Conservation (phyloP, 2,888 invertebrate genomes). For the Leptopilina syphax region DNA sequence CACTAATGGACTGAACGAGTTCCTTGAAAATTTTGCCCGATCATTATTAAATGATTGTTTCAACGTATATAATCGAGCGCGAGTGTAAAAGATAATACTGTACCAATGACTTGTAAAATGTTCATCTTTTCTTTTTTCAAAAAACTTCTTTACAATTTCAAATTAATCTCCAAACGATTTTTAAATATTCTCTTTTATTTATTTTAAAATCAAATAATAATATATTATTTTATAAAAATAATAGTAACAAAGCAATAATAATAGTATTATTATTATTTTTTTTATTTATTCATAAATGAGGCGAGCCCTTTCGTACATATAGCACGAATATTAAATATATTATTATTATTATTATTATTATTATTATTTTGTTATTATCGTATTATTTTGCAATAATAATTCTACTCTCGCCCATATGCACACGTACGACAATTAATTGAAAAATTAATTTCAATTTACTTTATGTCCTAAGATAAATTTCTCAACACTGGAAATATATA, state of each 20-base stretch:
- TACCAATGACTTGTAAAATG: slow-evolving; percentile 62
- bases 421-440: neutral
- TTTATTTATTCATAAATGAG: too few species aligned
- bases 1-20: slow-evolving; percentile 67
- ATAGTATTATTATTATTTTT: too few species aligned
- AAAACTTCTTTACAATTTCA: slow-evolving; percentile 37
- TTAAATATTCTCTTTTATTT: neutral
- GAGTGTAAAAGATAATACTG: slow-evolving; percentile 61
- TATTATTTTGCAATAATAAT: too few species aligned
- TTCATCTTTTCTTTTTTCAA: slow-evolving; percentile 33
- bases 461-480: neutral
- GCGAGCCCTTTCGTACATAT: too few species aligned
- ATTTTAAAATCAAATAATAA: too few species aligned
- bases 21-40: slow-evolving; percentile 63
- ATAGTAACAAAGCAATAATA: too few species aligned
- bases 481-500: neutral
- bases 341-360: too few species aligned
- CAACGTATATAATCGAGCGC: slow-evolving; percentile 46
- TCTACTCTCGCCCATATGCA: too few species aligned
- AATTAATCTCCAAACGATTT: slow-evolving; percentile 42
- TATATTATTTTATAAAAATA: too few species aligned
- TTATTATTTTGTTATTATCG: too few species aligned
- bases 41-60: slow-evolving; percentile 70
- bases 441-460: neutral
- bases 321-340: too few species aligned